Base-by-base conservation (phyloP, 2,888 invertebrate species). In the Cephus nigrinus region DNA sequence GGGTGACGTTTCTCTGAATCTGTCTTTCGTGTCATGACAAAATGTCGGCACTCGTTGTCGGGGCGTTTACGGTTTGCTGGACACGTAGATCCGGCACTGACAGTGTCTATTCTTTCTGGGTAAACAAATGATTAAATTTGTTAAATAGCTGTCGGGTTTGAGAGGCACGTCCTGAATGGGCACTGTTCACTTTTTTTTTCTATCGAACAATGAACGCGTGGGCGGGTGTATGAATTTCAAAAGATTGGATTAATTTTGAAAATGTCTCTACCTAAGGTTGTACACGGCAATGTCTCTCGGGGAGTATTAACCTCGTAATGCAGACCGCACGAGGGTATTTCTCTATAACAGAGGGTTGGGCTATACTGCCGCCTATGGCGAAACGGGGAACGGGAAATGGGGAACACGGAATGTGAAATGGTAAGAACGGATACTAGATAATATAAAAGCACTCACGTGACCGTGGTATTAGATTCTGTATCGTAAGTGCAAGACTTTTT, bases 1-100 rank as follows among this genome's bases (percentile, higher is more conserved):
- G 80, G 80, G 81, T 32, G 23, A 30, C 30, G 3, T n/a, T 35
- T 12, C 33, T 32, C 36, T 74, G 23, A 33, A 12, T 30, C 74
- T 33, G 12, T 23, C 84, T 80, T 82, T 79, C 75, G 55, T 23
- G 55, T 23, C 55, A 23, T 55, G 15, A 55, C 23, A 55, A 55
- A 55, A 55, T 55, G 55, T 55, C 23, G 23, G 55, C 55, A 23
- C 55, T 55, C 9, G 23, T 55, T 55, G 23, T 55, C 23, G 4
- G 23, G 9, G 55, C 15, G 55, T 55, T 55, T 55, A 9, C 55
- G 23, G 23, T 55, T 23, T 55, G 23, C 23, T 23, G 55, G 55
- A 23, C 23, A 55, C 55, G 55, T 55, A 55, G 55, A 55, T 55
- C 55, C 55, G 55, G 40, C 0, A 40, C 15, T 40, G 40, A 5